Percentiles rank a stretch among this genome's conserved stretches.
Evolutionary conservation across 2,113 vertebrate genomes (phyloP).

Genomic region (Myxocyprinus asiaticus): DNA sequence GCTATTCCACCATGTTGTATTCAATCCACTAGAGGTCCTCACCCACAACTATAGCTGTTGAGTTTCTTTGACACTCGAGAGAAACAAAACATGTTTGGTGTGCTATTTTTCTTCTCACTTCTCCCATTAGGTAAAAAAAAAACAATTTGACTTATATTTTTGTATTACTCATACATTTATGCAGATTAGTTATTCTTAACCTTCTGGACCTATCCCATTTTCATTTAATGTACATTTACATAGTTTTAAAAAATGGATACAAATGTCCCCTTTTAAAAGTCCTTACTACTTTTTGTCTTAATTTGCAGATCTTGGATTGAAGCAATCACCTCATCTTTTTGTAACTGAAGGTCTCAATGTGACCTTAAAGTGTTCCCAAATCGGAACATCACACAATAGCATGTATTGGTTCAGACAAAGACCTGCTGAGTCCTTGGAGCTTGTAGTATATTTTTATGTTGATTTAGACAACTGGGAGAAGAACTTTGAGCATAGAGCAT

Average conservation of each 20-base stretch:
- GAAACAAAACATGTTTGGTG: conserved; percentile 8
- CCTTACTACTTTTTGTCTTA: neutral
- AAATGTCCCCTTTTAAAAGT: too few relatives aligned
- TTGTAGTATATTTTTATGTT: conserved; percentile 32
- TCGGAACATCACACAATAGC: conserved; percentile 32
- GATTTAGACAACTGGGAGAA: neutral
- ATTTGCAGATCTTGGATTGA: conserved; percentile 45
- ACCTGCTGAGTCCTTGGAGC: conserved; percentile 10
- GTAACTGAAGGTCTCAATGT: conserved; percentile 38
- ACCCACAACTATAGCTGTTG: neutral
- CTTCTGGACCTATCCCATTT: too few relatives aligned
- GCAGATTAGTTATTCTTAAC: too few relatives aligned
- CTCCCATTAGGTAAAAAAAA: conserved; percentile 31
- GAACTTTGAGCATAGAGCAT: neutral
- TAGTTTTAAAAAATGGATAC: too few relatives aligned
- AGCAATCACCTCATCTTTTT: conserved; percentile 45
- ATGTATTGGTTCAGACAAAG: conserved; percentile 59
- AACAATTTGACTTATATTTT: neutral
- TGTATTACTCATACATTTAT: neutral
- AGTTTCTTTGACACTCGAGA: neutral
- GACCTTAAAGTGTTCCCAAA: conserved; percentile 53
- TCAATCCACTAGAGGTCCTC: conserved; percentile 23
- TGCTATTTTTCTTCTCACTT: conserved; percentile 39
- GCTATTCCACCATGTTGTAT: too few relatives aligned
- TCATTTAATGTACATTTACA: too few relatives aligned